Conservation (phyloP, 2,888 invertebrate species). For the Harpalus rufipes region DNA sequence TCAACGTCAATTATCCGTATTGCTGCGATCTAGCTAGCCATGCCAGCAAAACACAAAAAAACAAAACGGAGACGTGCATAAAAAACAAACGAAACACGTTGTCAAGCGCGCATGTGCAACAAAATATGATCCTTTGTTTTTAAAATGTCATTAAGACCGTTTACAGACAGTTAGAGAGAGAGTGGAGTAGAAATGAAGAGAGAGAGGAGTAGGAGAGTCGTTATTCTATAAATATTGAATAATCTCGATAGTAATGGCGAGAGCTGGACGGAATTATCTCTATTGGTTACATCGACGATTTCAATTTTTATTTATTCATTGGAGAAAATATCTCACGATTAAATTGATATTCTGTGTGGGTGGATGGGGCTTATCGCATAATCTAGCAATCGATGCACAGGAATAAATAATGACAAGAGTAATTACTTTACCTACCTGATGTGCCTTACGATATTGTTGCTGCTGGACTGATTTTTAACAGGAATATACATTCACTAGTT, state of each 20-base stretch:
- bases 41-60: constrained; percentile 48
- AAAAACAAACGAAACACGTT: constrained; percentile 49
- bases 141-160: constrained; percentile 70
- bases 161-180: constrained; percentile 58
- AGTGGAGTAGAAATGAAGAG: background rate
- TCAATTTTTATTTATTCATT: constrained; percentile 63
- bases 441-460: background rate
- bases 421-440: constrained; percentile 10
- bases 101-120: constrained; percentile 49
- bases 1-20: constrained; percentile 63
- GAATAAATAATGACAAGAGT: constrained; percentile 32
- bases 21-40: constrained; percentile 50
- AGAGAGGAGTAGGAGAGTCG: background rate
- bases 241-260: constrained; percentile 49
- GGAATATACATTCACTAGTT: background rate
- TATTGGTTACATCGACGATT: constrained; percentile 44
- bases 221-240: constrained; percentile 56
- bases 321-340: constrained; percentile 61
- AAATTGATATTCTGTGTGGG: constrained; percentile 62
- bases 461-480: background rate
- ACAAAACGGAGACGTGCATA: constrained; percentile 49
- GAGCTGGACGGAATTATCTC: constrained; percentile 29
- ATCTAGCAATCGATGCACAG: constrained; percentile 6
- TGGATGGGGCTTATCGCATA: constrained; percentile 21
- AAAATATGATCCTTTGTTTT: constrained; percentile 67